Evolutionary conservation across 37 sponge, comb jelly and placozoan species (phyloP), one percentile per base, ranked within the genome.

Genomic region (Halisarca cf. caerulea): DNA sequence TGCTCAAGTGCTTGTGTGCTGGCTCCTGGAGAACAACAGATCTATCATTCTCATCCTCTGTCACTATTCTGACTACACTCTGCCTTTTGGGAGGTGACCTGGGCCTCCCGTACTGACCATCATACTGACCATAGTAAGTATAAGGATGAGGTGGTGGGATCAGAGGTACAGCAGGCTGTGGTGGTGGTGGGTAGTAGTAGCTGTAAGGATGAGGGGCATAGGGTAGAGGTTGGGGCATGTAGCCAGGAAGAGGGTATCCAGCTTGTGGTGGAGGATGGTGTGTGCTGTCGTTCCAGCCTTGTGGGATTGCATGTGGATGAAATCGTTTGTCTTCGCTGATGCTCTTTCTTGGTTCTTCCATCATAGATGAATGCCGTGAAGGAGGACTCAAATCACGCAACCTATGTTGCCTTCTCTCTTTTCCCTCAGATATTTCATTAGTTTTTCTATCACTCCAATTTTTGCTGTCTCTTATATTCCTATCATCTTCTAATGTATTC

Each of bases 141-240:
- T 82, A 37, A 9, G 78, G 78, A 35, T 47, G 47, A 20, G 28
- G 64, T 28, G 78, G 64, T 17, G 75, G 85, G 25, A 45, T n/a
- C 11, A 36, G 44, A 39, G 64, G 44, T 17, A 33, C 60, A 59
- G 60, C 59, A 27, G 42, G 61, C 25, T 39, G 51, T 21, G 41
- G 79, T 21, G 79, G 44, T 25, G 80, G 80, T 0, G 72, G 86
- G 80, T 86, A 79, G 79, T 79, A 88, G 45, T 74, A 74, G 9
- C 45, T 44, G 2, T 43, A 21, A 37, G 77, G 77, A 17, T 58
- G 75, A 0, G 58, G 68, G 3, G 55, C 43, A 35, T 47, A 66
- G n/a, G 32, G 58, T 23, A 32, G 44, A 33, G 40, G 34, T 30
- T 73, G 42, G 2, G 45, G 77, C 44, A 74, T 36, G 11, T 33